Evolutionary conservation across 2,113 vertebrate genomes (phyloP), one percentile per base, ranked within the genome.

Genomic region (Pachycephala philippinensis): DNA sequence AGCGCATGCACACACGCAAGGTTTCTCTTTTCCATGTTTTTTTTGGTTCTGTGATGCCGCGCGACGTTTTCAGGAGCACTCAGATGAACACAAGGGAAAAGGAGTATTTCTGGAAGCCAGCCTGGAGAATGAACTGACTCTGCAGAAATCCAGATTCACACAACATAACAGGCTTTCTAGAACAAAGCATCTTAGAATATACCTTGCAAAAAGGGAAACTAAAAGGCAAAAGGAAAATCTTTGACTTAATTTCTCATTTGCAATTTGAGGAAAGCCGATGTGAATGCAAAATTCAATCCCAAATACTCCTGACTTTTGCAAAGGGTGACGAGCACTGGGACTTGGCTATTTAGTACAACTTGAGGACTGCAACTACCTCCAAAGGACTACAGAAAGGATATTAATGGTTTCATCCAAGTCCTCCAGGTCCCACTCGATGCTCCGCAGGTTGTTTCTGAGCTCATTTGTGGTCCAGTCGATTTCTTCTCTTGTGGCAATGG

Each of bases 381-480:
- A 42, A 24, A 72, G 47, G 19, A 15, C 68, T 35, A 93, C 65
- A 45, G 57, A 96, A 98, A 99, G 98, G 99, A 99, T 99, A 99
- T 99, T 99, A 97, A 99, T 99, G 10, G 99, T 99, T 97, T 99
- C 99, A 37, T 99, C 99, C 11, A 99, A 98, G 97, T 99, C 99
- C 87, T 99, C 99, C 71, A 99, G 97, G 96, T 99, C 99, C 99
- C 99, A 99, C 89, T 99, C 99, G 1, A 99, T 99, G 97, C 99
- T 99, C 52, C 99, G 98, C 86, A 99, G 97, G 89, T 99, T 99
- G 97, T 99, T 99, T 70, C 99, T 98, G 93, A 99, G 98, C 95
- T 99, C 99, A 93, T 99, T 99, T 74, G 99, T 99, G 49, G 99
- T 99, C 99, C 99, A 99, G 97, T 99, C 99, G 4, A 99, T 96